Evolutionary conservation across 1,140 invertebrate genomes (phyloP).

Genomic region (Panagrolaimus sp.): DNA sequence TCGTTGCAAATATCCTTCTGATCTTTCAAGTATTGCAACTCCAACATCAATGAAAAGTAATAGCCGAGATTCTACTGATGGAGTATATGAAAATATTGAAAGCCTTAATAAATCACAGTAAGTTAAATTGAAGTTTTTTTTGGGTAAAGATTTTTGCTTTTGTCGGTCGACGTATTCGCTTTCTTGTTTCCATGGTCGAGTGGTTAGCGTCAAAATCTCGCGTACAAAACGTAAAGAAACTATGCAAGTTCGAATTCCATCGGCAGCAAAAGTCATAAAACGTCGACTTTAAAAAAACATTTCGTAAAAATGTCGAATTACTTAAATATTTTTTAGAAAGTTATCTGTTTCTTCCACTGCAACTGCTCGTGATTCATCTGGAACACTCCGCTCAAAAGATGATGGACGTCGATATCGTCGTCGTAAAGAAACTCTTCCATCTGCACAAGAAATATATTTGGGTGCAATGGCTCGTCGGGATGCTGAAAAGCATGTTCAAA

Average conservation of each 20-base stretch:
- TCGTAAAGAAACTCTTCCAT: neutral
- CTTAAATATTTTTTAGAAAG: no score
- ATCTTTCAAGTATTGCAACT: neutral
- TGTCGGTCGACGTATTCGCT: no score
- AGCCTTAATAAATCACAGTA: neutral
- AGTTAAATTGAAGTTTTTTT: no score
- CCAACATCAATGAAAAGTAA: neutral
- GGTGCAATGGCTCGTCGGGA: neutral
- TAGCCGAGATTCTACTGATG: neutral
- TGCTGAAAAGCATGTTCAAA: slow-evolving; percentile 7
- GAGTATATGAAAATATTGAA: slow-evolving; percentile 8
- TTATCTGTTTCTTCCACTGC: neutral
- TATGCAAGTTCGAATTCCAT: no score
- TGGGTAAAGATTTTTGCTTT: no score
- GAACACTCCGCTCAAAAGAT: neutral
- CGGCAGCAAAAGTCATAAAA: no score
- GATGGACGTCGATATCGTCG: neutral
- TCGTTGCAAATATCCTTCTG: neutral
- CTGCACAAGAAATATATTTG: neutral
- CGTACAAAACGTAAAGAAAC: no score
- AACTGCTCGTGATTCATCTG: neutral
- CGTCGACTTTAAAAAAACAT: no score
- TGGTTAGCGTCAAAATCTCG: no score
- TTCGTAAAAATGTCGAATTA: no score
- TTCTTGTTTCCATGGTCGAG: no score